Conservation (phyloP, 2,797 vertebrate genomes). For the Potorous gilbertii region DNA sequence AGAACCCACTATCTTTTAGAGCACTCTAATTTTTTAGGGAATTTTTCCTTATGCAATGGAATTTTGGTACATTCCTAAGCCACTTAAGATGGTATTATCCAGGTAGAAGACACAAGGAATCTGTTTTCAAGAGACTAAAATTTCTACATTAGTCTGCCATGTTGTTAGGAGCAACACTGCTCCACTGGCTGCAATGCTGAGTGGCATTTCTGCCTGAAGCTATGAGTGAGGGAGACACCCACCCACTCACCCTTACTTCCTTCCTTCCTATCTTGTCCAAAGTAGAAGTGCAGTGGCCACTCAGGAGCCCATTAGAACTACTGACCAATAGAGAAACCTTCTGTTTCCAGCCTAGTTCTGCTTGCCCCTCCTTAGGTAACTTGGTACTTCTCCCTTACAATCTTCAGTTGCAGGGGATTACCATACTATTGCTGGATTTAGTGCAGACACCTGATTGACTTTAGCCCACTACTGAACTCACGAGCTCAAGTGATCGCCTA, state of each 20-base stretch:
- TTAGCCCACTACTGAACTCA: not conserved
- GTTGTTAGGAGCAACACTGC: not conserved
- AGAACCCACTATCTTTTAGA: not conserved
- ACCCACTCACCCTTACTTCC: too few relatives aligned
- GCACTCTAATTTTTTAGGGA: not conserved
- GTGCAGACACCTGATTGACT: not conserved
- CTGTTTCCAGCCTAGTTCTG: not conserved
- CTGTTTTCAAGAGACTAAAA: not conserved
- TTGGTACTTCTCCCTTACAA: not conserved
- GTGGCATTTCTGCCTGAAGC: not conserved
- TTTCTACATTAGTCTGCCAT: not conserved
- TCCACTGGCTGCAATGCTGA: not conserved
- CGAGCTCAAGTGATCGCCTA: not conserved
- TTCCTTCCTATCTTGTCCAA: not conserved
- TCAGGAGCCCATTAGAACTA: not conserved
- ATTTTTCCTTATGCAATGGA: not conserved
- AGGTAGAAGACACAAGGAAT: not conserved
- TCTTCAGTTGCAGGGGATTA: not conserved
- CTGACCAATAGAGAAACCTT: not conserved
- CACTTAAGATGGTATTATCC: not conserved
- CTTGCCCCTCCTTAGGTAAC: not conserved
- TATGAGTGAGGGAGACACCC: not conserved
- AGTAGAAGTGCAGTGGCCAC: not conserved
- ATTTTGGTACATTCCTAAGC: not conserved
- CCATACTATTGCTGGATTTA: not conserved